phyloP scores from a whole-genome alignment of 2,113 vertebrate species.

The Pleuronectes platessa region DNA sequence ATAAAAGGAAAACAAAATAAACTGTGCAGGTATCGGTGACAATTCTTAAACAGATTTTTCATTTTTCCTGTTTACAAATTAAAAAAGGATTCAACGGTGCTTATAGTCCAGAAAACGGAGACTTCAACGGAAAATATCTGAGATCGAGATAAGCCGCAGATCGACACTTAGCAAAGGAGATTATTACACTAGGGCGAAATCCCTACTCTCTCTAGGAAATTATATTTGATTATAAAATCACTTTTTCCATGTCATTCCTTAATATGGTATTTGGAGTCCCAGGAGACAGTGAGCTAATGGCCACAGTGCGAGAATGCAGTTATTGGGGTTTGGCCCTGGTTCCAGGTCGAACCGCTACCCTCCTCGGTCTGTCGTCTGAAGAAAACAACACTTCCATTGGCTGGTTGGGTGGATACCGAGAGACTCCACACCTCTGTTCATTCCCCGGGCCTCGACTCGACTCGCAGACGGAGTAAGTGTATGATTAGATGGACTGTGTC shows the following conservation, averaged over 20 bases:
- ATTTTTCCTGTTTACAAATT: too few relatives aligned
- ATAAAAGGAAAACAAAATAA: background rate
- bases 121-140: constrained; percentile 15
- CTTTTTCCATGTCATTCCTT: constrained; percentile 78
- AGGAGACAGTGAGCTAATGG: constrained; percentile 83
- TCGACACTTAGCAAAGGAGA: constrained; percentile 33
- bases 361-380: constrained; percentile 57
- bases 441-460: constrained; percentile 45
- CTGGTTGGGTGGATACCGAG: constrained; percentile 49
- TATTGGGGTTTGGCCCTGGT: constrained; percentile 72
- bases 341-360: constrained; percentile 68
- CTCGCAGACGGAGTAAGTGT: constrained; percentile 57
- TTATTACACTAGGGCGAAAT: constrained; percentile 55
- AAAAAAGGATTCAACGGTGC: background rate
- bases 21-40: background rate
- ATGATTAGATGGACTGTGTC: constrained; percentile 63
- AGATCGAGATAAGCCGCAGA: constrained; percentile 21
- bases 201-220: constrained; percentile 56
- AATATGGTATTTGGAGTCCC: constrained; percentile 73
- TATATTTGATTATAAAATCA: constrained; percentile 71
- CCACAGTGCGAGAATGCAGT: constrained; percentile 74
- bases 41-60: background rate
- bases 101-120: constrained; percentile 28
- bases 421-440: constrained; percentile 48
- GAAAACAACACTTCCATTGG: constrained; percentile 60